Percentiles rank a stretch among this genome's conserved stretches.
These are phyloP conservation scores for Drosophila simulans DNA, from an alignment of 1,140 invertebrate genomes.

Conservation along the genomic window DNA sequence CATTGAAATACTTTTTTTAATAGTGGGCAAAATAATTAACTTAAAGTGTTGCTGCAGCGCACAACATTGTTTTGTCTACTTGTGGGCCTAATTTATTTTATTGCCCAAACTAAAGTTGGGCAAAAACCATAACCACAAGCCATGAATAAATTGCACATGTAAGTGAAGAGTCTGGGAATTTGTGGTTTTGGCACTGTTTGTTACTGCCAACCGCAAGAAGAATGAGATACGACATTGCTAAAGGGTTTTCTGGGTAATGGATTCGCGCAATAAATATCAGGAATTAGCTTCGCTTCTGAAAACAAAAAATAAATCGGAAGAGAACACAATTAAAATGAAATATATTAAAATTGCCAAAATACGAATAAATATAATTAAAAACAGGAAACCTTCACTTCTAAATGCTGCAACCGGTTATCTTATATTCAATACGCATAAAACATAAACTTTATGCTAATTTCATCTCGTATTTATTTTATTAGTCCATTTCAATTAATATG, in stretches of 20 bases:
- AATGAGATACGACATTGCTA: slow-evolving; percentile 23
- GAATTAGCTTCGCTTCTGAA: slow-evolving; percentile 13
- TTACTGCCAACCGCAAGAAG: slow-evolving; percentile 21
- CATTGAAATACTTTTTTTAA: slow-evolving; percentile 39
- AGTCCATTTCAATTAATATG: slow-evolving; percentile 30
- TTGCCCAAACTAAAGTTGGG: slow-evolving; percentile 37
- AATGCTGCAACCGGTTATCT: slow-evolving; percentile 20
- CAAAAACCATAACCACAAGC: slow-evolving; percentile 26
- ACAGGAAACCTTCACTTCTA: slow-evolving; percentile 35
- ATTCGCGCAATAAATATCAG: slow-evolving; percentile 21
- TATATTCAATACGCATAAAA: slow-evolving; percentile 19
- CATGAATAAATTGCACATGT: slow-evolving; percentile 48
- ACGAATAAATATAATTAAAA: slow-evolving; percentile 5
- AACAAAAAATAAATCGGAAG: slow-evolving; percentile 16
- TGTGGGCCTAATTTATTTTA: slow-evolving; percentile 42
- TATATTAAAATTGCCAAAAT: neutral
- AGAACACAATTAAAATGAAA: slow-evolving; percentile 1
- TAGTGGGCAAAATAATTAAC: neutral
- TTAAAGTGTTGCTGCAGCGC: slow-evolving; percentile 19
- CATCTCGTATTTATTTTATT: slow-evolving; percentile 57
- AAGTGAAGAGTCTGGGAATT: slow-evolving; percentile 39
- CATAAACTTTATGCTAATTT: slow-evolving; percentile 45
- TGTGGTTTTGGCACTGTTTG: slow-evolving; percentile 19
- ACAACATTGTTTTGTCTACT: slow-evolving; percentile 34
- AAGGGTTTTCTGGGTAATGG: slow-evolving; percentile 29